Conservation (phyloP, 1,140 invertebrate species). For the Araneus ventricosus region DNA sequence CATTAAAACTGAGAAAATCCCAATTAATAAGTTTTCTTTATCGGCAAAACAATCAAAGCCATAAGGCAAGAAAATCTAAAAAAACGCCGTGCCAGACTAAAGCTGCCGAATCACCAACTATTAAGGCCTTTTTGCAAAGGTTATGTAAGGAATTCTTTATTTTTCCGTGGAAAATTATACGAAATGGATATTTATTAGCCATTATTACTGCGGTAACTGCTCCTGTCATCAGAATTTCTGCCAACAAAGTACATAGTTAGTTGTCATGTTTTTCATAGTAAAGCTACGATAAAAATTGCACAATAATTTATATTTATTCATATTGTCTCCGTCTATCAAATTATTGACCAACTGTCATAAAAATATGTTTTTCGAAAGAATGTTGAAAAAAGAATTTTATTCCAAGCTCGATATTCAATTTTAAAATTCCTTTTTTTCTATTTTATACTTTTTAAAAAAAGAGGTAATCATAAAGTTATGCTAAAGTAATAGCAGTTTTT, state of each 20-base stretch:
- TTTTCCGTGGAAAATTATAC: too few species aligned
- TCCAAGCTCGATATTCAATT: too few species aligned
- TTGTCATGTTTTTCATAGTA: neutral
- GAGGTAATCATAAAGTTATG: too few species aligned
- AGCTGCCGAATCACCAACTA: neutral
- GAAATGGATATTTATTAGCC: constrained; percentile 50
- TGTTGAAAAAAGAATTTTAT: too few species aligned
- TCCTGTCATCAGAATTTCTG: constrained; percentile 62
- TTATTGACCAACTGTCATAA: too few species aligned
- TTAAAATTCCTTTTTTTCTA: too few species aligned
- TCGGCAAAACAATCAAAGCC: constrained; percentile 40
- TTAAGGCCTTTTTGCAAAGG: neutral
- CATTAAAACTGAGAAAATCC: constrained; percentile 30
- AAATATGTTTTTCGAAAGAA: too few species aligned
- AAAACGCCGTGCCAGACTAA: neutral
- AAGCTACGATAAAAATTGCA: neutral
- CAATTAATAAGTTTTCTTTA: neutral
- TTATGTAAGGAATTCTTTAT: neutral
- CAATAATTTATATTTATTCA: neutral
- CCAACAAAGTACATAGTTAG: neutral
- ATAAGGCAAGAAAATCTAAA: neutral
- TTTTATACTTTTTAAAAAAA: too few species aligned
- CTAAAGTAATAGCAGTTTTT: too few species aligned
- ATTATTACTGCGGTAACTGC: constrained; percentile 37
- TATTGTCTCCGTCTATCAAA: too few species aligned